Evolutionary conservation across 2,113 vertebrate species (phyloP), one percentile per base, ranked within the genome.

Genomic region (Spermophilus dauricus): DNA sequence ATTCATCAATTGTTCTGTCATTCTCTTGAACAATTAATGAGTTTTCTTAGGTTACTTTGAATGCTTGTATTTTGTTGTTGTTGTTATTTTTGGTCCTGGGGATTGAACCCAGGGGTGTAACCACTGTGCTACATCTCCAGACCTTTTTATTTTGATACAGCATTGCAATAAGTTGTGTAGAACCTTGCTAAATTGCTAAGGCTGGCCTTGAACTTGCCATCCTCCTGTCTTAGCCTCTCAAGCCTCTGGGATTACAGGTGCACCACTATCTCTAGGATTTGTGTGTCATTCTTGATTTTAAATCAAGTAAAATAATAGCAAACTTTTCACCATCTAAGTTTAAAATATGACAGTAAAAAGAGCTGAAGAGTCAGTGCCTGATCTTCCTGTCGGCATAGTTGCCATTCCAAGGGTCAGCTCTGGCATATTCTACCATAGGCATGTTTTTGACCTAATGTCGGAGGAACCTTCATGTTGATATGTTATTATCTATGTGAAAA

Each of bases 401-500:
- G 20, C 8, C 73, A 82, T 72, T 10, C 24, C 42, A 26, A 63
- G 34, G 9, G 10, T 67, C 24, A 69, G 20, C 48, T 80, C 4
- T 78, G 26, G 12, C 30, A 4, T 45, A 1, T 82, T 67, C 45
- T 75, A 3, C 26, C 8, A 70, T 75, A 6, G 32, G 30, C 11
- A 45, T 39, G 39, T 86, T 67, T 90, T 78, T 61, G 78, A 13
- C 24, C 91, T 72, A 82, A 2, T 65, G 18, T 94, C 20, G 4
- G 16, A 94, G 85, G 22, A 89, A 58, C 4, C 13, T 30, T 34
- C 4, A 8, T 89, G 12, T 12, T 65, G 69, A 82, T 26, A 32
- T 75, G 76, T 93, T 84, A 89, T 67, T 34, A 26, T 24, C 67
- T 37, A 17, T 77, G 70, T 95, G 84, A 96, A 87, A 91, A 72